Conservation (phyloP, 2,113 vertebrate species). For the Bos javanicus region DNA sequence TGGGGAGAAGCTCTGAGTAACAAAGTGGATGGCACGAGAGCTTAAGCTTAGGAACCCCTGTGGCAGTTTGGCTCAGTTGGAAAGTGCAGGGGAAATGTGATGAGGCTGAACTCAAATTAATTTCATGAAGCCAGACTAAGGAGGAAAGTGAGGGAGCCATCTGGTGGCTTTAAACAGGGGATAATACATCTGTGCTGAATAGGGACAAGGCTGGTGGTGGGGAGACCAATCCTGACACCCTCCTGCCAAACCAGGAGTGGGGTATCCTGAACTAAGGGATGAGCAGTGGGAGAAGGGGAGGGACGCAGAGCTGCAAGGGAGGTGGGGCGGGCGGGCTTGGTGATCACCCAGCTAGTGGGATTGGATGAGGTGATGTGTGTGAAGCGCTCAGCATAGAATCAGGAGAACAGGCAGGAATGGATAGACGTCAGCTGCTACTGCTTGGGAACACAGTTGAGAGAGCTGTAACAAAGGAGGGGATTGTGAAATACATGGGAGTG, state of each 20-base stretch:
- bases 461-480: background rate
- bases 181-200: background rate
- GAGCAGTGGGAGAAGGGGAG: background rate
- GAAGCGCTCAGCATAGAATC: background rate
- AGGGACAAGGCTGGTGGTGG: background rate
- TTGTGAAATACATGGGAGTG: background rate
- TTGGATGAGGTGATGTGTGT: background rate
- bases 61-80: background rate
- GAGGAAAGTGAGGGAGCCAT: background rate
- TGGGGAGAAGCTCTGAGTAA: background rate
- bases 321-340: background rate
- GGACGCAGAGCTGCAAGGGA: background rate
- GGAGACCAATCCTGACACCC: background rate
- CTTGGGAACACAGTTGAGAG: background rate
- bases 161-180: background rate
- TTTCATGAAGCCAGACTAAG: background rate
- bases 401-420: background rate
- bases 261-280: background rate
- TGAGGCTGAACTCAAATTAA: background rate
- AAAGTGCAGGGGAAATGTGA: background rate
- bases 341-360: background rate
- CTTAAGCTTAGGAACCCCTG: background rate
- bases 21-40: rapidly evolving
- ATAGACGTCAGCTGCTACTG: background rate
- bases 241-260: background rate